A percentile compares a stretch with the other conserved stretches of the same genome.
phyloP scores from a whole-genome alignment of 2,113 vertebrate species.

The Felis chaus region DNA sequence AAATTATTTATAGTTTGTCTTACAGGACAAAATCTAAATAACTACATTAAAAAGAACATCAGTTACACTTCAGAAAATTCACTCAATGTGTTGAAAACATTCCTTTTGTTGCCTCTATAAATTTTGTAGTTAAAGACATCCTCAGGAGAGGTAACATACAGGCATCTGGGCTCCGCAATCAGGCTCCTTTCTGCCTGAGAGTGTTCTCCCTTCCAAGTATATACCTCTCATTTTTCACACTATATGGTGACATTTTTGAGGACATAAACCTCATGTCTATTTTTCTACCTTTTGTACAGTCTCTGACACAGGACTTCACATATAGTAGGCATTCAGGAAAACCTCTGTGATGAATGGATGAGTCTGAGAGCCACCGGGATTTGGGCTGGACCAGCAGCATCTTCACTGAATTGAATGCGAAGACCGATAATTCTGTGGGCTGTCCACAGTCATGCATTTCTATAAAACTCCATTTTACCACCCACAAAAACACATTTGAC shows the following conservation, averaged over 20 bases:
- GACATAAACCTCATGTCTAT: background rate
- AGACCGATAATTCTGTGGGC: background rate
- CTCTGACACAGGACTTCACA: background rate
- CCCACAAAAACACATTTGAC: background rate
- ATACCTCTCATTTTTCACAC: background rate
- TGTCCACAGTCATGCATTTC: background rate
- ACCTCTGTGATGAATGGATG: background rate
- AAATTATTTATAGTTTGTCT: background rate
- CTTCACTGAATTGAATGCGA: background rate
- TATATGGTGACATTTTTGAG: background rate
- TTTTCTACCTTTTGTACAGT: background rate
- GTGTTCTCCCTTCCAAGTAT: background rate
- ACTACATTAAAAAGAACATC: background rate
- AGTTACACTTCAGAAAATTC: background rate
- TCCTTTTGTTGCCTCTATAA: background rate
- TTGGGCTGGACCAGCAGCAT: background rate
- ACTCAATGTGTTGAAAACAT: background rate
- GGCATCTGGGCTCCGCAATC: rapidly evolving
- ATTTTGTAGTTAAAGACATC: background rate
- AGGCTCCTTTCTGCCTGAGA: background rate
- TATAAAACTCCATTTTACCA: background rate
- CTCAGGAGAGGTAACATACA: background rate
- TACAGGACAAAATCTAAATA: background rate
- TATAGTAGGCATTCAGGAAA: background rate
- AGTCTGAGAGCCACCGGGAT: background rate